phyloP scores from a whole-genome alignment of 2,113 vertebrate species.

The Calidris pygmaea region DNA sequence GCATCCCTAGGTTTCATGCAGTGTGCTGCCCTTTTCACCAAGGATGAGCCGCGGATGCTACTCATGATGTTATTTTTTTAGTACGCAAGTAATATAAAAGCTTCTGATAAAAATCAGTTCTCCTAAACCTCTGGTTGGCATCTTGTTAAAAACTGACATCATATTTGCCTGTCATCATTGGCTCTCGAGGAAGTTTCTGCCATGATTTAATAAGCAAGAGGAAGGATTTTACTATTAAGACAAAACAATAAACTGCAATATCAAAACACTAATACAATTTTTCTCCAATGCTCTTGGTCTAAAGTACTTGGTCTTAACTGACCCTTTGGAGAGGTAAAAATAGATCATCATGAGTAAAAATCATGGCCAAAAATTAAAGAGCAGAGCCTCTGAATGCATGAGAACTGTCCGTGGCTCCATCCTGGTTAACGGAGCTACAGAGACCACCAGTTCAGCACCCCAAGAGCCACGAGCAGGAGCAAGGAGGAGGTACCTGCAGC shows the following conservation, averaged over 20 bases:
- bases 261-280: not conserved
- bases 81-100: not conserved
- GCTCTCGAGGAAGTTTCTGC: not conserved
- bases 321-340: not conserved
- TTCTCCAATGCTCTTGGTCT: not conserved
- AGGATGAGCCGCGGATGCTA: conserved; percentile 20
- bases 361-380: not conserved
- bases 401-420: not conserved
- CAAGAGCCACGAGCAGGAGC: not conserved
- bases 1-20: conserved; percentile 49
- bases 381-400: not conserved
- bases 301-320: not conserved
- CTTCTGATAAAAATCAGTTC: conserved; percentile 10
- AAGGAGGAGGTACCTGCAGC: not conserved
- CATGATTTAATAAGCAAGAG: conserved; percentile 4
- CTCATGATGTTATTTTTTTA: conserved; percentile 38
- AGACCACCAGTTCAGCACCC: not conserved
- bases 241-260: not conserved
- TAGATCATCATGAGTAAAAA: not conserved
- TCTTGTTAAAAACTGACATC: conserved; percentile 4
- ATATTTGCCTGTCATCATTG: not conserved
- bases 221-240: conserved; percentile 26
- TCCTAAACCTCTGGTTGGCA: conserved; percentile 5
- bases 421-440: not conserved
- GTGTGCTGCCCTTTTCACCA: conserved; percentile 58